phyloP scores from a whole-genome alignment of 2,888 invertebrate genomes.

The Dorcus parallelipipedus region DNA sequence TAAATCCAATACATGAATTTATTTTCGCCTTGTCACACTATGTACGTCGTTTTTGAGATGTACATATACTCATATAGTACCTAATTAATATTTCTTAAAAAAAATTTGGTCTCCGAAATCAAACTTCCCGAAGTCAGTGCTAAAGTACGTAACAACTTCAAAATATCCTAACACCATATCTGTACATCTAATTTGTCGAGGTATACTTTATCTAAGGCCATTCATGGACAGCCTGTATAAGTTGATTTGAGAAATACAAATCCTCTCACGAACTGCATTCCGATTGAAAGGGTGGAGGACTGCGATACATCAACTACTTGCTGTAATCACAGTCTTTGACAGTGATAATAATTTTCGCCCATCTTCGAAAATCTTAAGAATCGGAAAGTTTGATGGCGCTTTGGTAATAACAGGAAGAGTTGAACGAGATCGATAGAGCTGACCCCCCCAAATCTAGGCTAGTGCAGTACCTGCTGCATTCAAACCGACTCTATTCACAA shows the following conservation, averaged over 20 bases:
- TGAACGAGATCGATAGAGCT: constrained; percentile 17
- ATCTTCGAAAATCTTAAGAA: constrained; percentile 8
- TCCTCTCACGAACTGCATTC: background rate
- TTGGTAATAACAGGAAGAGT: constrained; percentile 11
- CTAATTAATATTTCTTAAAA: too few species aligned
- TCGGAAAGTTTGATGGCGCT: constrained; percentile 9
- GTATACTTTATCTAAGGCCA: too few species aligned
- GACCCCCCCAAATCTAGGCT: constrained; percentile 17
- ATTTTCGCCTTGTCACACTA: too few species aligned
- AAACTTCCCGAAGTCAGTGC: too few species aligned
- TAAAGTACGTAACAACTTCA: too few species aligned
- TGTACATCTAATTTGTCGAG: too few species aligned
- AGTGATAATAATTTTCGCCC: constrained; percentile 1
- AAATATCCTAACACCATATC: too few species aligned
- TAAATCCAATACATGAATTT: too few species aligned
- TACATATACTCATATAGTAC: too few species aligned
- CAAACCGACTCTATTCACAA: constrained; percentile 9
- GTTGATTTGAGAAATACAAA: background rate
- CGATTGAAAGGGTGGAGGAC: background rate
- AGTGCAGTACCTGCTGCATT: constrained; percentile 15
- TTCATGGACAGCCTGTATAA: too few species aligned
- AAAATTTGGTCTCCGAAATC: too few species aligned
- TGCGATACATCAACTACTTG: constrained; percentile 3
- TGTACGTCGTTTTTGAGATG: too few species aligned
- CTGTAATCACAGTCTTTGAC: constrained; percentile 1